phyloP scores from a whole-genome alignment of 1,140 invertebrate genomes.

The Sitobion miscanthi region DNA sequence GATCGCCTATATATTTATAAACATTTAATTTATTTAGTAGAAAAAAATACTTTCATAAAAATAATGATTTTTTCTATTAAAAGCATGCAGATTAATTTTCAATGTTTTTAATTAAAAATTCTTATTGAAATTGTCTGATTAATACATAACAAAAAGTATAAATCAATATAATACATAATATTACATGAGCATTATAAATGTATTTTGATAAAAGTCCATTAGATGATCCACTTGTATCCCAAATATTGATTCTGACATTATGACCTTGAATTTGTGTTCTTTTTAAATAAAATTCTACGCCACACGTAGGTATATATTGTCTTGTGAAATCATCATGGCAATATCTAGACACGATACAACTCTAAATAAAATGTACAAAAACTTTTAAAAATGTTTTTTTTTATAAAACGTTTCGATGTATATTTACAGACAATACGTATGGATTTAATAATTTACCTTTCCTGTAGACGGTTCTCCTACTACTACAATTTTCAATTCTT shows the following conservation, averaged over 20 bases:
- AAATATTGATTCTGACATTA: conserved; percentile 77
- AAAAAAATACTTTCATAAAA: background rate
- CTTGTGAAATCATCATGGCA: conserved; percentile 78
- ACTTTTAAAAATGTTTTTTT: background rate
- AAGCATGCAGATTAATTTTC: background rate
- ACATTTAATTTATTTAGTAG: background rate
- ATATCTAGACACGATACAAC: conserved; percentile 73
- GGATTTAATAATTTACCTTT: conserved; percentile 72
- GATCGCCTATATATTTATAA: conserved; percentile 27
- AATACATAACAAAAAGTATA: background rate
- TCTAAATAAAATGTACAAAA: conserved; percentile 64
- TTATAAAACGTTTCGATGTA: background rate
- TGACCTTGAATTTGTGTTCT: conserved; percentile 73
- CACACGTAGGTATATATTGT: conserved; percentile 76
- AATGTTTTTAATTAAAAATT: background rate
- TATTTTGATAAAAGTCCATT: conserved; percentile 86
- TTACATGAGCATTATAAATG: conserved; percentile 79
- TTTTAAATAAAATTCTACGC: conserved; percentile 82
- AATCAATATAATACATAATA: background rate
- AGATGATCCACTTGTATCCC: conserved; percentile 81
- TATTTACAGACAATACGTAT: background rate
- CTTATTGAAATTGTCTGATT: background rate
- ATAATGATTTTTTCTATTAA: background rate
- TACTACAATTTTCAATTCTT: conserved; percentile 79
- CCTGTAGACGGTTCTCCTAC: conserved; percentile 81